These are phyloP conservation scores for Aeoliscus strigatus DNA, from an alignment of 2,797 vertebrate genomes.

Conservation along the genomic window DNA sequence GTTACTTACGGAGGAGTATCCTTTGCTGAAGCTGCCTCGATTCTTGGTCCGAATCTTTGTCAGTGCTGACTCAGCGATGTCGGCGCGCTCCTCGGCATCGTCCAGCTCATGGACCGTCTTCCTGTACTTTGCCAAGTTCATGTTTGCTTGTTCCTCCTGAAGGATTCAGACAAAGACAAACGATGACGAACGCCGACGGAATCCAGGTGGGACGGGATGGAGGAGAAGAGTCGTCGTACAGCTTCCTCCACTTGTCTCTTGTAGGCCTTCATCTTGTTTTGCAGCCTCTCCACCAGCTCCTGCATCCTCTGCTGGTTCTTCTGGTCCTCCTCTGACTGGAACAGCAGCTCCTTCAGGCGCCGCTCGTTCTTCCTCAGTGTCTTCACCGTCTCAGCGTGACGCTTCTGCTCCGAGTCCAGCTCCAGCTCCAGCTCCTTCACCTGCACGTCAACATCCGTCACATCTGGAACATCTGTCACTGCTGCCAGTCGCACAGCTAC, in stretches of 20 bases:
- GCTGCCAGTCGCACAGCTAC: too few species aligned
- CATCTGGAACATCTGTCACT: too few species aligned
- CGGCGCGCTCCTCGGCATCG: slow-evolving; percentile 78
- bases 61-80: slow-evolving; percentile 77
- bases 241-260: slow-evolving; percentile 85
- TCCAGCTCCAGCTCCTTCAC: slow-evolving; percentile 80
- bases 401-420: slow-evolving; percentile 78
- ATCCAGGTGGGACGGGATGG: background rate
- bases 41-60: slow-evolving; percentile 80
- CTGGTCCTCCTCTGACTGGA: slow-evolving; percentile 82
- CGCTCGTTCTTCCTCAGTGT: slow-evolving; percentile 80
- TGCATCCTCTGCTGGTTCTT: slow-evolving; percentile 82
- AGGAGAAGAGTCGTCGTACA: slow-evolving; percentile 43
- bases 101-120: slow-evolving; percentile 81
- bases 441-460: slow-evolving; percentile 47
- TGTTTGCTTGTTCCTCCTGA: slow-evolving; percentile 81
- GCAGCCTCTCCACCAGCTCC: slow-evolving; percentile 80
- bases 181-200: too few species aligned
- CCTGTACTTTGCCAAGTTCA: slow-evolving; percentile 80
- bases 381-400: slow-evolving; percentile 76
- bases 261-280: slow-evolving; percentile 83
- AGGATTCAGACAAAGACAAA: background rate
- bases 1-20: slow-evolving; percentile 76
- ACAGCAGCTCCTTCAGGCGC: slow-evolving; percentile 79
- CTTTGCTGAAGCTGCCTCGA: slow-evolving; percentile 79